phyloP scores from a whole-genome alignment of 2,113 vertebrate genomes.

The Myiopsitta monachus region DNA sequence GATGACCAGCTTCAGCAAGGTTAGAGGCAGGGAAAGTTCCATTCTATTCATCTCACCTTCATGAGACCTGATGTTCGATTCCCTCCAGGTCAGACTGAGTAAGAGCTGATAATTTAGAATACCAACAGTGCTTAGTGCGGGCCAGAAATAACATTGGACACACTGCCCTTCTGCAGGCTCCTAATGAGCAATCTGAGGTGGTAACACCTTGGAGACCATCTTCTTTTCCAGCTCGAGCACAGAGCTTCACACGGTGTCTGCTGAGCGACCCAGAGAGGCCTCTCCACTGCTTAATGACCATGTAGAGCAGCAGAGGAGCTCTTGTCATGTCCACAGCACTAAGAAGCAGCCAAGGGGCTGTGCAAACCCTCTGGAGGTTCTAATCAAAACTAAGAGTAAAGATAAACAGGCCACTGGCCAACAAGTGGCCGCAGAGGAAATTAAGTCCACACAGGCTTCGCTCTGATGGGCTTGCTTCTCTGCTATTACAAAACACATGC shows the following conservation, averaged over 20 bases:
- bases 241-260: slow-evolving; percentile 19
- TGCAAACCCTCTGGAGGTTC: neutral
- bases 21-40: neutral
- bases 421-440: slow-evolving; percentile 16
- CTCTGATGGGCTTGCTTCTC: neutral
- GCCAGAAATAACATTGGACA: slow-evolving; percentile 16
- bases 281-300: slow-evolving; percentile 25
- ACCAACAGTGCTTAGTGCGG: slow-evolving; percentile 29
- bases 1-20: neutral
- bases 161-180: slow-evolving; percentile 16
- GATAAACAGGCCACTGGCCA: neutral
- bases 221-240: slow-evolving; percentile 12
- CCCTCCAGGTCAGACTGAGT: slow-evolving; percentile 15
- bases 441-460: neutral
- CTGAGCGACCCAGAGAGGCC: neutral
- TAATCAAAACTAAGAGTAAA: neutral
- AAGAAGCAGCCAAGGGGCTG: neutral
- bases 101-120: slow-evolving; percentile 51
- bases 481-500: neutral
- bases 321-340: neutral
- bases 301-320: slow-evolving; percentile 8
- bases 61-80: slow-evolving; percentile 23
- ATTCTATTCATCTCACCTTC: slow-evolving; percentile 29
- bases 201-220: slow-evolving; percentile 43
- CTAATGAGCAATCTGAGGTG: slow-evolving; percentile 43